Evolutionary conservation across 2,888 invertebrate genomes (phyloP).

Genomic region (Odontothrips loti): DNA sequence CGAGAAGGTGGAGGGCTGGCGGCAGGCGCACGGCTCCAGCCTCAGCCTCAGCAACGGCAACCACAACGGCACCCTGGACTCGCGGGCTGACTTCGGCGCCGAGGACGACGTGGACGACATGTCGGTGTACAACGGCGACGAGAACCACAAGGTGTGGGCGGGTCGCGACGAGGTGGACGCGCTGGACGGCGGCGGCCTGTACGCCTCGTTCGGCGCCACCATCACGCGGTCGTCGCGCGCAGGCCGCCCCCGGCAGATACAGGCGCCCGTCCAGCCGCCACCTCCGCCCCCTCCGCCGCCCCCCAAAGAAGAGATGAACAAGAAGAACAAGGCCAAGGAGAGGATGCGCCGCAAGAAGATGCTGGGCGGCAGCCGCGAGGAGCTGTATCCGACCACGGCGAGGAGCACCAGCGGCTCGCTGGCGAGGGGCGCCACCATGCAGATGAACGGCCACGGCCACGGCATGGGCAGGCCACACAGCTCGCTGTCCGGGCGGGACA

Average conservation of each 20-base stretch:
- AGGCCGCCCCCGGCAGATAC: conserved; percentile 68
- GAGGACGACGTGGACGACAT: conserved; percentile 62
- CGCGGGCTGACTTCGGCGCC: conserved; percentile 50
- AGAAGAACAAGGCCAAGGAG: conserved; percentile 47
- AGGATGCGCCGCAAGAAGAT: conserved; percentile 55
- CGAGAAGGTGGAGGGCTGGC: conserved; percentile 56
- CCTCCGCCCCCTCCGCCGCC: conserved; percentile 69
- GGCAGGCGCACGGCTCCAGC: conserved; percentile 38
- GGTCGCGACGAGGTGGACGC: conserved; percentile 53
- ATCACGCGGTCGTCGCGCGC: conserved; percentile 52
- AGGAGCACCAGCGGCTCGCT: conserved; percentile 36
- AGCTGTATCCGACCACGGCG: conserved; percentile 51
- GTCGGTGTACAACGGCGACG: conserved; percentile 83
- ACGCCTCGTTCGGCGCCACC: conserved; percentile 65
- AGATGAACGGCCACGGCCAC: conserved; percentile 46
- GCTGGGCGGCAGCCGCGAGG: conserved; percentile 56
- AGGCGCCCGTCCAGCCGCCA: conserved; percentile 61
- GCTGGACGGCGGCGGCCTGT: conserved; percentile 64
- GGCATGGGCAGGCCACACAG: conserved; percentile 44
- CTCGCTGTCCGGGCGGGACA: conserved; percentile 29
- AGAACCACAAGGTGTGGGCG: conserved; percentile 92
- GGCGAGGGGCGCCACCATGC: conserved; percentile 42
- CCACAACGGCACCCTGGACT: conserved; percentile 47
- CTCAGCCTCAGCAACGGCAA: conserved; percentile 48
- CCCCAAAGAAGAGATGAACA: conserved; percentile 61